These are phyloP conservation scores for Chionodraco myersi DNA, from an alignment of 2,113 vertebrate genomes.

Conservation along the genomic window DNA sequence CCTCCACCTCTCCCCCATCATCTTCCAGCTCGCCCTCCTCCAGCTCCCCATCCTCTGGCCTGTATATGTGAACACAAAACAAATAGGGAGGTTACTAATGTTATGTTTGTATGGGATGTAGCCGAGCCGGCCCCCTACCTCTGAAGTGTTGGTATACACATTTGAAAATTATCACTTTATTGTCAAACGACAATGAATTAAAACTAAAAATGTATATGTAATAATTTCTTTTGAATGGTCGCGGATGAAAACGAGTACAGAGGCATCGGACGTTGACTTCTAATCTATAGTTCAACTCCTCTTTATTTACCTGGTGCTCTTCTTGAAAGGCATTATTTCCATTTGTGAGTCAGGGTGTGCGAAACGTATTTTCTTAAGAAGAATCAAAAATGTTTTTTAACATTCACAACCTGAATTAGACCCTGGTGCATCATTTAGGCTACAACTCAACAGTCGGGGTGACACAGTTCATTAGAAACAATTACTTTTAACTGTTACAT, in stretches of 20 bases:
- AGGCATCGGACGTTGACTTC: background rate
- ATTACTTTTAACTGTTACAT: too few relatives aligned
- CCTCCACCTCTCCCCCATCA: slow-evolving; percentile 88
- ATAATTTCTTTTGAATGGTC: background rate
- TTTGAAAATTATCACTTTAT: background rate
- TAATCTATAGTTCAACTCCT: background rate
- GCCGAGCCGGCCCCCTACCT: background rate
- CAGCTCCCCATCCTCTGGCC: slow-evolving; percentile 93
- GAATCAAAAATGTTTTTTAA: too few relatives aligned
- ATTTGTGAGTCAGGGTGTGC: too few relatives aligned
- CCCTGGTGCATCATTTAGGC: too few relatives aligned
- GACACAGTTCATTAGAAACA: background rate
- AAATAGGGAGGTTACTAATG: background rate
- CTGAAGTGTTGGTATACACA: background rate
- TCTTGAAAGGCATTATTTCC: too few relatives aligned
- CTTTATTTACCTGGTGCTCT: too few relatives aligned
- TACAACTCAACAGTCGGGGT: background rate
- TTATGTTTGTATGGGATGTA: background rate
- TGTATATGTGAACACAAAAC: slow-evolving; percentile 46
- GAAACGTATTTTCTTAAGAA: too few relatives aligned
- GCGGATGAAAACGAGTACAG: slow-evolving; percentile 35
- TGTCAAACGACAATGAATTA: background rate
- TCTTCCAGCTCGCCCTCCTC: slow-evolving; percentile 95
- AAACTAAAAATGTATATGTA: background rate
- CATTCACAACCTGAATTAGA: background rate